Evolutionary conservation across 2,888 invertebrate genomes (phyloP).

Genomic region (Unio pictorum): DNA sequence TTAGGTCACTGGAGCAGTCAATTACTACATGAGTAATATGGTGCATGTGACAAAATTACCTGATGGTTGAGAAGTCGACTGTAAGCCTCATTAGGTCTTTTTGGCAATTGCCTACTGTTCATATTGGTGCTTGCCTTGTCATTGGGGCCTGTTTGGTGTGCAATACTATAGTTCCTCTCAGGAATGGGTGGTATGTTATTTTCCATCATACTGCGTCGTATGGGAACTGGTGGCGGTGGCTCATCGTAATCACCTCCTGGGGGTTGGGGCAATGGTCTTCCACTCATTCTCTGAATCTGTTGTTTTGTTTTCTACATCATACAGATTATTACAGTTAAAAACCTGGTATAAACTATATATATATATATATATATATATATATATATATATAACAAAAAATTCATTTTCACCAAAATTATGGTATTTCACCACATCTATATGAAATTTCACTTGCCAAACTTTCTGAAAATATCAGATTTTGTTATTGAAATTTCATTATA

Average conservation of each 20-base stretch:
- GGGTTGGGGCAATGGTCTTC: constrained; percentile 20
- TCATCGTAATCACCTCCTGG: constrained; percentile 1
- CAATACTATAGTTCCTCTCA: constrained; percentile 36
- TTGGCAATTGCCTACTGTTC: constrained; percentile 37
- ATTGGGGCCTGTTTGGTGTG: constrained; percentile 1
- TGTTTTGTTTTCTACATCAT: too few species aligned
- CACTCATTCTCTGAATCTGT: constrained; percentile 3
- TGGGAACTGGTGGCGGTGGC: neutral
- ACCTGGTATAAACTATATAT: too few species aligned
- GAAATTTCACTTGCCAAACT: too few species aligned
- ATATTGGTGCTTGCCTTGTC: constrained; percentile 5
- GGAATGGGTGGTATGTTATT: constrained; percentile 30
- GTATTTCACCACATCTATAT: too few species aligned
- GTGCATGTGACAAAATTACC: constrained; percentile 10
- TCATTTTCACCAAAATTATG: too few species aligned
- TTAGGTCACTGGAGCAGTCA: too few species aligned
- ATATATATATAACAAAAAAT: too few species aligned
- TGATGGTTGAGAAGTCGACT: constrained; percentile 39
- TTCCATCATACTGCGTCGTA: neutral
- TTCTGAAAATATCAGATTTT: too few species aligned
- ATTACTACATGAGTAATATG: too few species aligned
- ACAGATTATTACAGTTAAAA: too few species aligned
- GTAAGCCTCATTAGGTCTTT: constrained; percentile 42
- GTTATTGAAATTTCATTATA: too few species aligned
- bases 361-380: too few species aligned